Base-by-base conservation (phyloP, 2,888 invertebrate genomes). In the Mesodorylaimus sp. region DNA sequence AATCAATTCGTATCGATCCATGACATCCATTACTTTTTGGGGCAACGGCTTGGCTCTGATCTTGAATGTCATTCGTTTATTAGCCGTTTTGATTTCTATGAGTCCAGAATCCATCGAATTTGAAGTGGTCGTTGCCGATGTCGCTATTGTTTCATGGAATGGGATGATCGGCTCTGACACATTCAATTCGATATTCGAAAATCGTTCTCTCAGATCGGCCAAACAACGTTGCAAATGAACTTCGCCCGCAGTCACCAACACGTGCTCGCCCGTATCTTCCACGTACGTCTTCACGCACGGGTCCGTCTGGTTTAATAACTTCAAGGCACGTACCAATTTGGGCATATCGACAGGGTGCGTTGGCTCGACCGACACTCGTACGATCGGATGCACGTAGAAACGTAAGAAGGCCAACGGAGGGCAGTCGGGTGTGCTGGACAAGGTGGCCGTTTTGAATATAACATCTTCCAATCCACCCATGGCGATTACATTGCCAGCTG, bases 101-200 rank as follows among this genome's bases (percentile, higher is more conserved):
- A 32, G n/a, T 62, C n/a, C 29, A 21, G 5, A 23, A 16, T 36
- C 10, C 56, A 16, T 3, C 1, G 57, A 54, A 51, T 63, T 63
- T 2, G 66, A 55, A n/a, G 56, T 58, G 16, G 55, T 53, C 50
- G 74, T 72, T 48, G 71, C 60, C 60, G 77, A 77, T 10, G 76
- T 76, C 1, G 89, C 76, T 48, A 97, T 77, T 0, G 95, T 97
- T 70, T 97, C 97, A 57, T 85, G 76, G 63, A 95, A 87, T 3
- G 93, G 84, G 1, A 97, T 93, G 59, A 97, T 93, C 0, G 95
- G 95, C 61, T 83, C 79, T 0, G 95, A 95, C 0, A 85, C 86
- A 55, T 79, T 79, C n/a, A 93, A 73, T 46, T 84, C 80, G 21
- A 53, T 23, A 39, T 48, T 2, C 7, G 27, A 36, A 19, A 41